Conservation (phyloP, 2,113 vertebrate genomes). For the Xyrauchen texanus region DNA sequence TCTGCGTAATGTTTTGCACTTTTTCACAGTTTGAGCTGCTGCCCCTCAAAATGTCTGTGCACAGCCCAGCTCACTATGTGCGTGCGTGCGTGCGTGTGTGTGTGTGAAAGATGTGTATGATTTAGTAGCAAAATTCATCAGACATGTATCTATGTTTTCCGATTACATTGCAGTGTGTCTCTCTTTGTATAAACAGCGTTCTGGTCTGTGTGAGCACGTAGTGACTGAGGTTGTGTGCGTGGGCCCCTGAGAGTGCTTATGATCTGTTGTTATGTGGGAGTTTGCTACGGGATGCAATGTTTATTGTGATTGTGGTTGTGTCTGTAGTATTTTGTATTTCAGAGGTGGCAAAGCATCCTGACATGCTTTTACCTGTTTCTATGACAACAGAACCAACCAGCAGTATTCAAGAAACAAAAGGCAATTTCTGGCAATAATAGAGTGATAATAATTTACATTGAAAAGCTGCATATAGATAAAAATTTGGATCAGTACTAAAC, state of each 20-base stretch:
- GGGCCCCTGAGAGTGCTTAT: conserved; percentile 58
- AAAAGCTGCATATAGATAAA: background rate
- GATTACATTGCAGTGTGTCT: background rate
- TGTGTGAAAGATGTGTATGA: too few species aligned
- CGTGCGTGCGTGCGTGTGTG: too few species aligned
- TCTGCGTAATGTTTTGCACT: too few species aligned
- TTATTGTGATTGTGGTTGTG: conserved; percentile 31
- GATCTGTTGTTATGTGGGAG: conserved; percentile 62
- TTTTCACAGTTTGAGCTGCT: too few species aligned
- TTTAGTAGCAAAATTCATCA: too few species aligned
- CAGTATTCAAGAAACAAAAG: conserved; percentile 9
- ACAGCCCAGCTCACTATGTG: too few species aligned
- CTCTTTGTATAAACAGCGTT: too few species aligned
- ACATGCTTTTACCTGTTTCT: conserved; percentile 66
- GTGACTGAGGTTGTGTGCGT: conserved; percentile 25
- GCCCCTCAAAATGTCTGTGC: too few species aligned
- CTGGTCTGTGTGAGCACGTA: conserved; percentile 8
- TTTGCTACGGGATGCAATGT: conserved; percentile 27
- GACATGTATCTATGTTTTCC: conserved; percentile 15
- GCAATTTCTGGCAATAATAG: background rate
- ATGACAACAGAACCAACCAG: conserved; percentile 53
- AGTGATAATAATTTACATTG: background rate
- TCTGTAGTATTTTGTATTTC: conserved; percentile 53
- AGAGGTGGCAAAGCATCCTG: conserved; percentile 55
- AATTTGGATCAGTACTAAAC: background rate